Conservation (phyloP, 2,113 vertebrate genomes). For the Aspidoscelis tigris region DNA sequence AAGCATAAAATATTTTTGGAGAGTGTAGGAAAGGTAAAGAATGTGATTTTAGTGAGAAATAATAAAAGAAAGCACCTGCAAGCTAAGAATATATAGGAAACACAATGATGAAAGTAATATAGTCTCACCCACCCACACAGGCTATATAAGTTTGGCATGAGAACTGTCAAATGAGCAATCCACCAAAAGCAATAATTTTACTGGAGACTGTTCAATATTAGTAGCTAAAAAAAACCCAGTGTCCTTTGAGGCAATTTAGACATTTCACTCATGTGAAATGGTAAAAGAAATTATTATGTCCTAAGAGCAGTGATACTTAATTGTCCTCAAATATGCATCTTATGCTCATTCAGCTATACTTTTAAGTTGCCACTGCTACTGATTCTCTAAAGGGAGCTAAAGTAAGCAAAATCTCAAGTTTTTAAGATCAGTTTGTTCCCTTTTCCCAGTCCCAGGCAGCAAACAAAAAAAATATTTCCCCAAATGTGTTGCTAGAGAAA, state of each 20-base stretch:
- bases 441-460: too few relatives aligned
- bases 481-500: too few relatives aligned
- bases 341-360: too few relatives aligned
- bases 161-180: background rate
- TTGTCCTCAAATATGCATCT: too few relatives aligned
- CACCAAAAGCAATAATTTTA: background rate
- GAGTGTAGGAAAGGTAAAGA: slow-evolving; percentile 26
- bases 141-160: slow-evolving; percentile 3
- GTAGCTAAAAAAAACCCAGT: background rate
- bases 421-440: too few relatives aligned
- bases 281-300: too few relatives aligned
- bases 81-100: slow-evolving; percentile 1
- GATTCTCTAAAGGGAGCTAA: too few relatives aligned
- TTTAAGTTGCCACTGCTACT: too few relatives aligned
- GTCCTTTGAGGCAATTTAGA: background rate
- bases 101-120: slow-evolving; percentile 11
- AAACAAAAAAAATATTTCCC: too few relatives aligned
- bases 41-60: slow-evolving; percentile 27
- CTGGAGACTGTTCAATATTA: background rate
- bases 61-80: slow-evolving; percentile 30
- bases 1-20: slow-evolving; percentile 37
- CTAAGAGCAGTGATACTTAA: too few relatives aligned
- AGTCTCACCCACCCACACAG: background rate
- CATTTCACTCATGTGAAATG: background rate
- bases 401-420: too few relatives aligned